Evolutionary conservation across 2,113 vertebrate genomes (phyloP).

Genomic region (Ceratotherium simum): DNA sequence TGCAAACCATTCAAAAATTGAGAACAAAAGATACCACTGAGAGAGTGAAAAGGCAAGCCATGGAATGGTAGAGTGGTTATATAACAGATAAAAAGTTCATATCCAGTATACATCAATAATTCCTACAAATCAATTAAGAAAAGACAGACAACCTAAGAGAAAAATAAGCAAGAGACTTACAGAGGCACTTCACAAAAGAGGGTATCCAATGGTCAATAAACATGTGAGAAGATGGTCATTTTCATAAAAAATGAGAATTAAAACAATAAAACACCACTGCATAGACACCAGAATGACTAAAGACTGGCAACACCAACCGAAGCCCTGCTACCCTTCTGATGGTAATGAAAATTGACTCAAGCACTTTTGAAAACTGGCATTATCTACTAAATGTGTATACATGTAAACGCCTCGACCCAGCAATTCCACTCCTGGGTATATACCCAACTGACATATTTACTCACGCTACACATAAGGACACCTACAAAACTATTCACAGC

Average conservation of each 20-base stretch:
- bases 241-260: not conserved
- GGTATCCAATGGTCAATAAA: not conserved
- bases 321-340: not conserved
- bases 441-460: rapidly evolving
- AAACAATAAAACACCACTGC: not conserved
- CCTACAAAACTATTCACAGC: rapidly evolving
- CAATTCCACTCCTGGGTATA: not conserved
- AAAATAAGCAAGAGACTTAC: not conserved
- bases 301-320: too few species aligned
- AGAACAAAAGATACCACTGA: not conserved
- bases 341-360: not conserved
- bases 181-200: not conserved
- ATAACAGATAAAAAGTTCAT: not conserved
- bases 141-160: not conserved
- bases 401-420: too few species aligned
- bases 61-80: too few species aligned
- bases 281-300: not conserved
- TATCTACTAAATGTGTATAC: not conserved
- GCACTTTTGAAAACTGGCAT: not conserved
- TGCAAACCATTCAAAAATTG: not conserved
- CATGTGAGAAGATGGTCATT: not conserved
- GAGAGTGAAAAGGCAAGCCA: too few species aligned
- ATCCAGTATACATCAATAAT: too few species aligned
- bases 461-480: rapidly evolving
- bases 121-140: not conserved